Conservation (phyloP, 2,797 vertebrate species). For the Rhinichthys osculus region DNA sequence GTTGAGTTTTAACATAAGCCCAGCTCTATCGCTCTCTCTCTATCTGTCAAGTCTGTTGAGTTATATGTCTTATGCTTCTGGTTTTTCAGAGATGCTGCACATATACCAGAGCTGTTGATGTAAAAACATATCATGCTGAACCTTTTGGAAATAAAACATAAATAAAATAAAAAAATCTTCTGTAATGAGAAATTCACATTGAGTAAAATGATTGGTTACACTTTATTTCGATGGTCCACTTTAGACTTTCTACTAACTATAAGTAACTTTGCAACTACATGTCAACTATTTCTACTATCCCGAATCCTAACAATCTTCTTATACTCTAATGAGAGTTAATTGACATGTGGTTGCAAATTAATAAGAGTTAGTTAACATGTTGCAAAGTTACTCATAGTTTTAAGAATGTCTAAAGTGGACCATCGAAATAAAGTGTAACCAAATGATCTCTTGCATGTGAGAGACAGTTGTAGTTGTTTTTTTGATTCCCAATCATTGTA, state of each 20-base stretch:
- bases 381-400: neutral
- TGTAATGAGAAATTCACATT: neutral
- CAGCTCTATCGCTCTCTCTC: neutral
- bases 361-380: neutral
- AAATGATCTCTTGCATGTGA: neutral
- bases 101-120: neutral
- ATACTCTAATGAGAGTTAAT: neutral
- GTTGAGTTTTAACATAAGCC: neutral
- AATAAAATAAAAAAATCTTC: neutral
- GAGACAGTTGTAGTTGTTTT: neutral
- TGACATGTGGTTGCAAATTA: neutral
- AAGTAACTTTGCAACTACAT: neutral
- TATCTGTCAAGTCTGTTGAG: constrained; percentile 6
- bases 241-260: neutral
- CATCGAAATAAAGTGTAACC: neutral
- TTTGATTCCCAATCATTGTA: neutral
- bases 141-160: neutral
- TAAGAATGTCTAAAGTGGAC: neutral
- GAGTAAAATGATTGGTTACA: neutral
- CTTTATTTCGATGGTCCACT: neutral
- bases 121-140: neutral
- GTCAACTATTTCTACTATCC: neutral
- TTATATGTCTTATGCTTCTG: neutral
- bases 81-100: neutral
- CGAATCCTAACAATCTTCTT: neutral